Base-by-base conservation (phyloP, 2,113 vertebrate genomes). In the Sorex araneus region DNA sequence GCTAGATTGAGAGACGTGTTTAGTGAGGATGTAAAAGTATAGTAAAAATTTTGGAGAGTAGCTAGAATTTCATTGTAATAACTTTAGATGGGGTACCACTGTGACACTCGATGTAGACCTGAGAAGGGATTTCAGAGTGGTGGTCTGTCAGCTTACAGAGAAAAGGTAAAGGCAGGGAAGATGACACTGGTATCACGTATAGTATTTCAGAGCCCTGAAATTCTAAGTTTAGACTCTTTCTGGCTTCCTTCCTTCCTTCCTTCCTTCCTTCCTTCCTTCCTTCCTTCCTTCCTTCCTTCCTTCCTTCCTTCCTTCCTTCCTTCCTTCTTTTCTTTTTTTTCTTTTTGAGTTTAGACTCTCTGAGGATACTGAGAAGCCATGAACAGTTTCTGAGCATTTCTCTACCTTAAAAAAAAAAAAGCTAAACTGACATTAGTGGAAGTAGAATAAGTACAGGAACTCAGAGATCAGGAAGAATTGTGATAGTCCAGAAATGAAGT, bases 351-450 rank as follows among this genome's bases (percentile, higher is more conserved):
- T 36, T 47, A 43, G 30, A 73, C 54, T 78, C 87, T 83, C 12
- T 45, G 28, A 76, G 40, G 16, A 86, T 34, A 13, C 57, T 78
- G 34, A 71, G 71, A 64, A 45, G 73, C 30, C 19, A n/a, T n/a
- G n/a, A 73, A 34, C 83, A 13, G 54, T 27, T 94, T 91, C 79
- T 88, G 30, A 87, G 34, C 83, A 27, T 83, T 63, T 23, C 54
- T 57, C 12, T 54, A 23, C 30, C 87, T 60, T 30, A 93, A 83
- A 86, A 90, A 1, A 16, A 76, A 81, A n/a, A n/a, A n/a, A n/a
- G n/a, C n/a, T n/a, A n/a, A n/a, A n/a, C n/a, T n/a, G n/a, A n/a
- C n/a, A n/a, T 87, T 77, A 43, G 30, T 30, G 57, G 45, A 40
- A 60, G 10, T 67, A 71, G 70, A 73, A 21, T n/a, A 34, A 57